These are phyloP conservation scores for Sphaeridia pumilis DNA, from an alignment of 2,888 invertebrate species.

Conservation along the genomic window DNA sequence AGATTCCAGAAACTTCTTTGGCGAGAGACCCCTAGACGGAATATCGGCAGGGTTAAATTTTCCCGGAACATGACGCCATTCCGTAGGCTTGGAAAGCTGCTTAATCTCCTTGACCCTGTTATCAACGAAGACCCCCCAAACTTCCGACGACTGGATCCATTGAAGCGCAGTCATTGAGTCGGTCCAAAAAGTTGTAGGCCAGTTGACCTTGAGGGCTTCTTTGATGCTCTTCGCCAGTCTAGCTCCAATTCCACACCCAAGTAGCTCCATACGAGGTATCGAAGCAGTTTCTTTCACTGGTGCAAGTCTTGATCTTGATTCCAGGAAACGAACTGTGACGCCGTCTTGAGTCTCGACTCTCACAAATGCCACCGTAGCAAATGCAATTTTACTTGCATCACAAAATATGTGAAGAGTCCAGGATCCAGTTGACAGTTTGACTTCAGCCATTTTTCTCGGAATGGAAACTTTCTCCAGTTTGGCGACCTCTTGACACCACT, in stretches of 20 bases:
- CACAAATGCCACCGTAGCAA: slow-evolving; percentile 35
- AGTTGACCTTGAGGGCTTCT: slow-evolving; percentile 14
- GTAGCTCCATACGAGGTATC: slow-evolving; percentile 37
- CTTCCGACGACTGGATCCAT: slow-evolving; percentile 26
- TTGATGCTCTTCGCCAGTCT: slow-evolving; percentile 22
- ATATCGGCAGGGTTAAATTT: slow-evolving; percentile 37
- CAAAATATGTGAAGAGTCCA: slow-evolving; percentile 36
- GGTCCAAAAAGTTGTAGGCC: slow-evolving; percentile 17
- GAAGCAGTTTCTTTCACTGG: slow-evolving; percentile 33
- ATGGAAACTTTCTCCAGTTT: slow-evolving; percentile 25
- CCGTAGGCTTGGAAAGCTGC: slow-evolving; percentile 9
- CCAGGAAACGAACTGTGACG: slow-evolving; percentile 9
- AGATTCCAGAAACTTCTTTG: slow-evolving; percentile 32
- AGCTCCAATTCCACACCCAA: slow-evolving; percentile 35
- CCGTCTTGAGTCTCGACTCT: slow-evolving; percentile 18
- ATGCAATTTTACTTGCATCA: slow-evolving; percentile 36
- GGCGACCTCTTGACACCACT: slow-evolving; percentile 25
- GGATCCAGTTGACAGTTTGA: not conserved
- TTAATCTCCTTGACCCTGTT: slow-evolving; percentile 12
- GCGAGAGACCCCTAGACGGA: slow-evolving; percentile 37
- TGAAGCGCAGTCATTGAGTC: slow-evolving; percentile 24
- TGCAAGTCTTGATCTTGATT: slow-evolving; percentile 36
- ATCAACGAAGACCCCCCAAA: slow-evolving; percentile 20
- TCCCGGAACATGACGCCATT: slow-evolving; percentile 37
- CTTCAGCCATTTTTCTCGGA: slow-evolving; percentile 21